Base-by-base conservation (phyloP, 1,140 invertebrate genomes). In the Phthorimaea operculella region DNA sequence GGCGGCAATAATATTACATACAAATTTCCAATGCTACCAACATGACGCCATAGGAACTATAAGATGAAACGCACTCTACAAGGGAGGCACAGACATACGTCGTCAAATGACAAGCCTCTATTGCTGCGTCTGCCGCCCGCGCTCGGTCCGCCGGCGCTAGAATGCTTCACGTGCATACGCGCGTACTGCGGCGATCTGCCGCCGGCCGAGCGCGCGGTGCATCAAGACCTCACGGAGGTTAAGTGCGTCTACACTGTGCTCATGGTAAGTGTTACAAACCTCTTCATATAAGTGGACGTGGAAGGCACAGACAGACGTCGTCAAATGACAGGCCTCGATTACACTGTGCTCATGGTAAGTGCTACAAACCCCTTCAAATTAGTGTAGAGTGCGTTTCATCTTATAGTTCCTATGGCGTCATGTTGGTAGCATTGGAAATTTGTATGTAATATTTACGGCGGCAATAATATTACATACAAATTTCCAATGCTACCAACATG, bases 311-410 rank as follows among this genome's bases (percentile, higher is more conserved):
- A 95, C 97, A 6, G 96, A 98, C 77, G 89, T 98, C 64, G 95
- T 99, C 21, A 99, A 99, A 83, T 99, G 95, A 90, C 96, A 96
- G n/a, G n/a, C n/a, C n/a, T n/a, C 96, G 96, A 0, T 84, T 98
- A 98, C 81, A 96, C 93, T 1, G 92, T 98, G 53, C 88, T 99
- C n/a, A 96, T 95, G 92, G 94, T 97, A 71, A 90, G 89, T 85
- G 16, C 6, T 28, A 6, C 2, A 28, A 28, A 28, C 2, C 21
- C n/a, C n/a, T n/a, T n/a, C n/a, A n/a, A n/a, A n/a, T n/a, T n/a
- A n/a, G n/a, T n/a, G n/a, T n/a, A n/a, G n/a, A n/a, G n/a, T n/a
- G n/a, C n/a, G n/a, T n/a, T n/a, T n/a, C n/a, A n/a, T n/a, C n/a
- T n/a, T n/a, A n/a, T n/a, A n/a, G n/a, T n/a, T n/a, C n/a, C n/a